Evolutionary conservation across 2,888 invertebrate genomes (phyloP).

Genomic region (Hymenopus coronatus): DNA sequence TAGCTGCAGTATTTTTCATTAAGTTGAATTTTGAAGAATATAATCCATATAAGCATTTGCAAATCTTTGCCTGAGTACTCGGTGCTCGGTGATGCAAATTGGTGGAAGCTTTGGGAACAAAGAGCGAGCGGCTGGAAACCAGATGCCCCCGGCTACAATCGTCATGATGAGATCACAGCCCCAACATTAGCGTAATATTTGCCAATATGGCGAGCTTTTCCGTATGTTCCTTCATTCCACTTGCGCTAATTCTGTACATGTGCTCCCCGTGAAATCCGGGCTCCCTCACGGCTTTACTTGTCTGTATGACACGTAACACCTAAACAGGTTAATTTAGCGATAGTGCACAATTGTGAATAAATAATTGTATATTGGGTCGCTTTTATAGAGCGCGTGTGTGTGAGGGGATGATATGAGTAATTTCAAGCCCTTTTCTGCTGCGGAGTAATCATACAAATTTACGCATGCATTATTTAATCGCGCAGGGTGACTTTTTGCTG

Average conservation of each 20-base stretch:
- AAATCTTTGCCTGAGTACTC: no score
- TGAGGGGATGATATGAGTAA: constrained; percentile 11
- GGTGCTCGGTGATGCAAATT: no score
- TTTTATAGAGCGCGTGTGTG: constrained; percentile 12
- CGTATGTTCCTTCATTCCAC: background rate
- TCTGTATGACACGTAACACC: constrained; percentile 12
- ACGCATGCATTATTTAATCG: constrained; percentile 30
- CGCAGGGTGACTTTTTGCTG: constrained; percentile 27
- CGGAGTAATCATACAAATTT: constrained; percentile 30
- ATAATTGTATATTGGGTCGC: constrained; percentile 24
- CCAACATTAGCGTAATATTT: background rate
- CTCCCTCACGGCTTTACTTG: background rate
- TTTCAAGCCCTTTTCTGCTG: constrained; percentile 24
- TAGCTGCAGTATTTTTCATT: no score
- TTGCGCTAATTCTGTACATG: constrained; percentile 9
- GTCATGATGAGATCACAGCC: background rate
- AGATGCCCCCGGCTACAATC: background rate
- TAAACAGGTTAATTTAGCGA: constrained; percentile 29
- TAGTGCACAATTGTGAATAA: constrained; percentile 28
- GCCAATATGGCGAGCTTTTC: background rate
- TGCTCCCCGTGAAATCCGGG: background rate
- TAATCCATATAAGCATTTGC: no score
- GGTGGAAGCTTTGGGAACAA: no score
- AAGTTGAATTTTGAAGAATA: no score
- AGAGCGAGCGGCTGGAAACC: background rate